Base-by-base conservation (phyloP, 2,888 invertebrate species). In the Ypsolopha scabrella region DNA sequence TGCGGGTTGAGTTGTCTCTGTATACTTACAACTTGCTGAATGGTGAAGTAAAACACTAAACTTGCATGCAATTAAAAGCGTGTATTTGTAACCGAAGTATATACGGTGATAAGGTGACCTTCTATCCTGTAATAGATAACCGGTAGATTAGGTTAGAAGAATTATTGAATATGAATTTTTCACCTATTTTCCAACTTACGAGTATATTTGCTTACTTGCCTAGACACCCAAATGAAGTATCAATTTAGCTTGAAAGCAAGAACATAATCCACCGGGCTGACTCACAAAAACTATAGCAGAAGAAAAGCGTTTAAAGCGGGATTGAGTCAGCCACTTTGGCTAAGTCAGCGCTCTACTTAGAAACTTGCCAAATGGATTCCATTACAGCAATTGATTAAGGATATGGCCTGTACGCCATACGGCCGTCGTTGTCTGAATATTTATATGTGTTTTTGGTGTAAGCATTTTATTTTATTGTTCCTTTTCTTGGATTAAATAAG, bases 361-460 rank as follows among this genome's bases (percentile, higher is more conserved):
- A 58, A 55, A 57, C 50, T 59, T 64, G 66, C 65, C 67, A 72
- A 72, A 71, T 68, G 66, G 70, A 67, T 60, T 64, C 62, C 61
- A 70, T 68, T 71, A 68, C 57, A 59, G 58, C 63, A 62, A 65
- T 66, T 65, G 50, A 53, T 53, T 62, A 64, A 51, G 53, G 54
- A 54, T 52, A 54, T 54, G 52, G 54, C 37, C 38, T 36, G 36
- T 45, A 41, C 39, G 48, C 35, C 45, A 35, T 14, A 11, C 37
- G 46, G 51, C 38, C 51, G 9, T 39, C 38, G 49, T 44, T 50
- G 45, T 24, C 52, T 38, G 43, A 44, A 50, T 50, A 34, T 52
- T 52, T 45, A 45, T 52, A 52, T 50, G 46, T 50, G 46, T 52
- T 52, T 52, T 45, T 34, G 45, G 46, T 24, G 4, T 24, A 24